Conservation (phyloP, 2,797 vertebrate species). For the Prionace glauca region DNA sequence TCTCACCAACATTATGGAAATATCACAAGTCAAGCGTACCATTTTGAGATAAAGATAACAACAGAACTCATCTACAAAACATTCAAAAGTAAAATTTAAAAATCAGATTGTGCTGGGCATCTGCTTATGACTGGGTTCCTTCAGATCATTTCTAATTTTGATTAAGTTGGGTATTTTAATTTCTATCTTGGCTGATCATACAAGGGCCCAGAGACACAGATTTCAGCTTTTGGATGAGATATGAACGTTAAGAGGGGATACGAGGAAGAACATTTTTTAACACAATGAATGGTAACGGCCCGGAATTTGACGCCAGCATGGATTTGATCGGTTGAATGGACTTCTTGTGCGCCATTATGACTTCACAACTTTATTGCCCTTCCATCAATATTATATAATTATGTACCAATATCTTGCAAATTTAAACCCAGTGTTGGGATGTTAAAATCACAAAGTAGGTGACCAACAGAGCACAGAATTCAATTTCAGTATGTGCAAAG, state of each 20-base stretch:
- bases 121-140: not conserved
- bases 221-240: too few species aligned
- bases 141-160: not conserved
- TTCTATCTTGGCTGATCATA: too few species aligned
- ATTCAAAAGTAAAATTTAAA: not conserved
- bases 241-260: too few species aligned
- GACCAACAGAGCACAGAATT: not conserved
- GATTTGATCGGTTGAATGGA: too few species aligned
- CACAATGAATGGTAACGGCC: too few species aligned
- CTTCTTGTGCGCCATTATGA: too few species aligned
- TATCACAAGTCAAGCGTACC: not conserved
- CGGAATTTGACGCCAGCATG: too few species aligned
- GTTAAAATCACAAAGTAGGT: not conserved
- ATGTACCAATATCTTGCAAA: not conserved
- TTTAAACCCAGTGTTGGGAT: not conserved
- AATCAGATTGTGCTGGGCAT: not conserved
- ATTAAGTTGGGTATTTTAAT: not conserved
- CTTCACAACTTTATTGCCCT: not conserved
- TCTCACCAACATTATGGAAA: not conserved
- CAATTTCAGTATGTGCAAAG: not conserved
- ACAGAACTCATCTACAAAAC: not conserved
- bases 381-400: not conserved
- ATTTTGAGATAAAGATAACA: not conserved
- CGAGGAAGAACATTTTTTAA: too few species aligned
- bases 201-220: too few species aligned